phyloP scores from a whole-genome alignment of 1,140 invertebrate genomes.

The Apis dorsata region DNA sequence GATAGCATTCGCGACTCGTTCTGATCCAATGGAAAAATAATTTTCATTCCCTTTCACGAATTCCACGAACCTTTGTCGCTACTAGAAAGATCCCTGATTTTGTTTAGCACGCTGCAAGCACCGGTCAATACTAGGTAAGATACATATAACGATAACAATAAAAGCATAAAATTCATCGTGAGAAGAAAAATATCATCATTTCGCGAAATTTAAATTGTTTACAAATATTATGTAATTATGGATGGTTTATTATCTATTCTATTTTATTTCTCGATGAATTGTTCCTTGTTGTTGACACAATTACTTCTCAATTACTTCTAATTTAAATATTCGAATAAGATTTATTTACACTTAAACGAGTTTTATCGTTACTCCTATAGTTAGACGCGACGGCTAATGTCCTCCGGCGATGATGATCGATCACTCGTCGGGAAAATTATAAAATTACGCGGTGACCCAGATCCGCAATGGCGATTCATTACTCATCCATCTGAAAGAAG shows the following conservation, averaged over 20 bases:
- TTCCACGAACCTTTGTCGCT: neutral
- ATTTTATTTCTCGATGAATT: neutral
- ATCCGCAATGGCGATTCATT: conserved; percentile 20
- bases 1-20: neutral
- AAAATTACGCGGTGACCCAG: conserved; percentile 29
- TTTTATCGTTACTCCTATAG: neutral
- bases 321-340: neutral
- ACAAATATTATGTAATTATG: neutral
- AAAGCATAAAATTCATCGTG: neutral
- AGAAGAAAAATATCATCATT: neutral
- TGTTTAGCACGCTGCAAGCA: neutral
- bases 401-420: conserved; percentile 15
- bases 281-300: neutral
- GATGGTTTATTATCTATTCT: neutral
- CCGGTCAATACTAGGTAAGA: conserved; percentile 15
- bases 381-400: neutral
- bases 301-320: neutral
- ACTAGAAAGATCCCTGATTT: conserved; percentile 7
- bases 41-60: neutral
- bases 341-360: conserved; percentile 4
- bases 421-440: conserved; percentile 25
- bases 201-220: neutral
- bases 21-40: neutral
- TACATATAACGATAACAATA: neutral
- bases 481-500: conserved; percentile 29